Base-by-base conservation (phyloP, 2,888 invertebrate genomes). In the Melanchra persicariae region DNA sequence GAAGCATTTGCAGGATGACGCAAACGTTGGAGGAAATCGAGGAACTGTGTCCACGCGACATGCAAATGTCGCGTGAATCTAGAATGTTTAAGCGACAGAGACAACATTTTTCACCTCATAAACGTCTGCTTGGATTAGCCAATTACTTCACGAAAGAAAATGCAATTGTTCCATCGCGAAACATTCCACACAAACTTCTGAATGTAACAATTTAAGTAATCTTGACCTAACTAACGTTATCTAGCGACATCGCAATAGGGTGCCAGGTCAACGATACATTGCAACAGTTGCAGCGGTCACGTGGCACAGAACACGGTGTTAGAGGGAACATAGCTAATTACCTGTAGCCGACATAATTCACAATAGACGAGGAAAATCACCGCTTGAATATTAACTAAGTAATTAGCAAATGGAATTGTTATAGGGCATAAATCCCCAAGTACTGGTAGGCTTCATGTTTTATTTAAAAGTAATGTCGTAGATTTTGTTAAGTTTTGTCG, bases 331-430 rank as follows among this genome's bases (percentile, higher is more conserved):
- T 68, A 60, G 76, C 79, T 77, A 71, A 81, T 77, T 71, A 82
- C 52, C 57, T 75, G 60, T 63, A 60, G 47, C 65, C 59, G 52
- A 63, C 66, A 81, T 81, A 80, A 86, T 73, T 82, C 63, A 82
- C 80, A 86, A 72, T 77, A 71, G 72, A 65, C 74, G 59, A 85
- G 87, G 75, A 84, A 86, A 85, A 81, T 85, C 80, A 82, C 79
- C 70, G 71, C 64, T 79, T 79, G 82, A 77, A 86, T 87, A 79
- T 77, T 77, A 80, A 85, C 59, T 74, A 78, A 80, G 77, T 76
- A 77, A 79, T 84, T 80, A 78, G 77, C 81, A 84, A 83, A 84
- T 85, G 75, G 74, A 77, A 78, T 76, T 71, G 72, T 77, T 72
- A 73, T 70, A 84, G 74, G 72, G 69, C 64, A 74, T 77, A 84